Base-by-base conservation (phyloP, 2,888 invertebrate species). In the Girardia tigrina region DNA sequence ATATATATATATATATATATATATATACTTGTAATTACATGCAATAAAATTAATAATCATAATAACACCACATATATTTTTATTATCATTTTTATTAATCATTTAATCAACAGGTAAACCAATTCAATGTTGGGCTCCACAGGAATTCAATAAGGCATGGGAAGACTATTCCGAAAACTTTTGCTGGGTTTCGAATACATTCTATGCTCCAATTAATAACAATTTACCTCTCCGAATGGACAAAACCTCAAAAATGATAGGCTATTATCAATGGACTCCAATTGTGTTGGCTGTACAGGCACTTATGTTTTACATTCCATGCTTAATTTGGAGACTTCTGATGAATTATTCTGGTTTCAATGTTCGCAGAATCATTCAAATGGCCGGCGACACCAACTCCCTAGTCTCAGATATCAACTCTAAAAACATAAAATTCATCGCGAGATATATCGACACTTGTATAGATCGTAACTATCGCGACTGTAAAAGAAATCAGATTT, bases 261-360 rank as follows among this genome's bases (percentile, higher is more conserved):
- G 26, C 71, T 84, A 84, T 79, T 84, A 84, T 78, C 84, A 81
- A 81, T 86, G 82, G 83, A 85, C 81, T 27, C 84, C 84, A 0
- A 81, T 84, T n/a, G 82, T 85, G 79, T 79, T 85, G 69, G 80
- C 85, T 1, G 79, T 84, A n/a, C 83, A 85, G 79, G 85, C 86
- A 6, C 82, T 86, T 76, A 80, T 86, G 77, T 86, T 85, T 80
- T 86, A 85, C 79, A 80, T 85, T 77, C 86, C 86, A 0, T 85
- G 85, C 79, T 80, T 86, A 29, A 81, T 85, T 78, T 86, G 86
- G 86, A 79, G 85, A 72, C 79, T 85, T 23, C 81, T 86, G 78
- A 85, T 84, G 78, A 83, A 84, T 77, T 84, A 85, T 78, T 85
- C 84, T 23, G 86, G 86, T 75, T 86, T 86, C 78, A 86, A 86